Evolutionary conservation across 2,888 invertebrate genomes (phyloP).

Genomic region (Phalera bucephala): DNA sequence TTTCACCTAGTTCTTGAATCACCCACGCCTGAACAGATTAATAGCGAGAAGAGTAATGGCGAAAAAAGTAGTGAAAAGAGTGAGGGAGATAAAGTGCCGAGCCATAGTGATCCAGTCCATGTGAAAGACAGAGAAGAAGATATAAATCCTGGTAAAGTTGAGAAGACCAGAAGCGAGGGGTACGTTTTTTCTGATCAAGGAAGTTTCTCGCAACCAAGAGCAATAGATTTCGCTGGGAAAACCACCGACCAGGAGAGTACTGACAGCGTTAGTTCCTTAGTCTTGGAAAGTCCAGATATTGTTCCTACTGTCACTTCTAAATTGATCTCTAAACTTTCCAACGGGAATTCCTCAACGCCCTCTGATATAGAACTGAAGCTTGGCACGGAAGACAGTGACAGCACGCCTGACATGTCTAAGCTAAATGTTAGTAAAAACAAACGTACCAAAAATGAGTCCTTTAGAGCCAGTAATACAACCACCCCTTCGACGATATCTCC

Average conservation of each 20-base stretch:
- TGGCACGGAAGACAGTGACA: conserved; percentile 50
- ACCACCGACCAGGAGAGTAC: conserved; percentile 73
- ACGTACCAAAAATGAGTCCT: conserved; percentile 63
- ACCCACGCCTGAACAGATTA: conserved; percentile 40
- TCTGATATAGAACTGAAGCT: conserved; percentile 52
- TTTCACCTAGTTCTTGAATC: conserved; percentile 61
- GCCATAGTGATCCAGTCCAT: conserved; percentile 56
- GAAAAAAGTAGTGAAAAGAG: conserved; percentile 31
- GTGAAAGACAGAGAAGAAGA: conserved; percentile 53
- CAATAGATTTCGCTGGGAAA: conserved; percentile 52
- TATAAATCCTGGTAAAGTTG: conserved; percentile 45
- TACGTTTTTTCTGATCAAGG: conserved; percentile 55
- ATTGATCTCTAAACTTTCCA: conserved; percentile 72
- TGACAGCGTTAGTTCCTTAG: conserved; percentile 62
- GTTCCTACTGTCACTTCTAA: conserved; percentile 64
- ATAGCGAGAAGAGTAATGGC: conserved; percentile 34
- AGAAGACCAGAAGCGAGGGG: conserved; percentile 58
- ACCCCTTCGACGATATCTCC: conserved; percentile 78
- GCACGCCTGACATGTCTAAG: conserved; percentile 67
- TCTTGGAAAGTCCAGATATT: conserved; percentile 64
- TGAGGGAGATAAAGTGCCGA: conserved; percentile 28
- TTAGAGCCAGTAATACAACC: conserved; percentile 64
- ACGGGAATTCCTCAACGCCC: conserved; percentile 74
- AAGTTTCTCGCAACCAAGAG: conserved; percentile 45
- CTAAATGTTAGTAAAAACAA: conserved; percentile 53